phyloP scores from a whole-genome alignment of 2,888 invertebrate genomes.

The Watsonalla cultraria region DNA sequence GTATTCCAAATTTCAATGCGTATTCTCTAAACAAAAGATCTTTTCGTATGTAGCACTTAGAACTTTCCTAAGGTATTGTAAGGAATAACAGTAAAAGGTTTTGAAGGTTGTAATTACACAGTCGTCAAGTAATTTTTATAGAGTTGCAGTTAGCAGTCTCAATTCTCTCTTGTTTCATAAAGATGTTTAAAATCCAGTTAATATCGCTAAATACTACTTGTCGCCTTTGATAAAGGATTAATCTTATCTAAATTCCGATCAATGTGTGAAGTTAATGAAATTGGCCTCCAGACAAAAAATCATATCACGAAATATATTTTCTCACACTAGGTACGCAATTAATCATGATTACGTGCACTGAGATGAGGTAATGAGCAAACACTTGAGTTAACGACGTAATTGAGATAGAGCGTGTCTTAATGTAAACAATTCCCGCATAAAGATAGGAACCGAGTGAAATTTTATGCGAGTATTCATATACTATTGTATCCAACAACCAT shows the following conservation, averaged over 20 bases:
- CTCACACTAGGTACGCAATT: neutral
- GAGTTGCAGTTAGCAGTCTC: too few species aligned
- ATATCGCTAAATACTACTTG: too few species aligned
- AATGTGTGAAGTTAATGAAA: neutral
- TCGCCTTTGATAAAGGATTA: neutral
- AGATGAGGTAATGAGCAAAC: neutral
- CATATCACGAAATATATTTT: neutral
- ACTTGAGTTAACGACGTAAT: neutral
- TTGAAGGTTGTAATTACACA: too few species aligned
- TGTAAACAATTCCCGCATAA: too few species aligned
- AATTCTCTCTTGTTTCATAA: too few species aligned
- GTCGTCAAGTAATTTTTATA: too few species aligned
- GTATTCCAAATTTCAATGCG: neutral
- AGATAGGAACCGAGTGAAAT: too few species aligned
- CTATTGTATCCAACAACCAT: neutral
- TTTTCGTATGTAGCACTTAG: too few species aligned
- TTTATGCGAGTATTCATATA: too few species aligned
- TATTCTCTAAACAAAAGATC: neutral
- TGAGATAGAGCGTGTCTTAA: neutral
- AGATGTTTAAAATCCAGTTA: too few species aligned
- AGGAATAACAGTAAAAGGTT: too few species aligned
- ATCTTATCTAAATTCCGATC: neutral
- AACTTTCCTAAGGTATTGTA: too few species aligned
- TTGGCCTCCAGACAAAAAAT: neutral
- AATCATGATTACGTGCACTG: neutral